These are phyloP conservation scores for Triplophysa siluroides DNA, from an alignment of 2,113 vertebrate species.

Conservation along the genomic window DNA sequence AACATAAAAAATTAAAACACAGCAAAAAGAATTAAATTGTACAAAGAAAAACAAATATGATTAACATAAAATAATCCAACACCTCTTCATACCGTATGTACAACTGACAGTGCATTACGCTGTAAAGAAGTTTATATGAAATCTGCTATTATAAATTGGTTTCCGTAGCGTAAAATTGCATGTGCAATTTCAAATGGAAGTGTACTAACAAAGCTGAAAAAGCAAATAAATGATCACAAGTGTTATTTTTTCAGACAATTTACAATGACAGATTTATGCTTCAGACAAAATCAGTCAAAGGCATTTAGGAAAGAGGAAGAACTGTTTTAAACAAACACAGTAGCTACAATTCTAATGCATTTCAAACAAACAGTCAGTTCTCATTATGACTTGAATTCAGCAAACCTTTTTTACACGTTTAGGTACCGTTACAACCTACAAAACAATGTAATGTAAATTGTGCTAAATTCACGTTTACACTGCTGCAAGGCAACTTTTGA, in stretches of 20 bases:
- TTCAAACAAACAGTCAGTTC: slow-evolving; percentile 6
- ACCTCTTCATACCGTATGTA: neutral
- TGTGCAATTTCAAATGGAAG: slow-evolving; percentile 20
- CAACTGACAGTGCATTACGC: neutral
- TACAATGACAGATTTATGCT: neutral
- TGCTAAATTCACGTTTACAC: neutral
- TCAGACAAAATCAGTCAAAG: neutral
- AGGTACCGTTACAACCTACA: neutral
- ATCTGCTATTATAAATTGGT: neutral
- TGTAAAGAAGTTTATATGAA: neutral
- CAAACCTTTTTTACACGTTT: neutral
- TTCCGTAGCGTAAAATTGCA: slow-evolving; percentile 9
- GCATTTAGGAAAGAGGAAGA: slow-evolving; percentile 1
- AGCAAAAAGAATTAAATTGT: slow-evolving; percentile 1
- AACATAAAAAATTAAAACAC: slow-evolving; percentile 17
- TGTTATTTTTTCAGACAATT: neutral
- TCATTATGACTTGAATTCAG: neutral
- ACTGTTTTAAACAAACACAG: neutral
- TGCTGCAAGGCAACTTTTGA: slow-evolving; percentile 45
- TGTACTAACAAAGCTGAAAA: neutral
- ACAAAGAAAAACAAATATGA: neutral
- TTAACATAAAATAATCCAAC: slow-evolving; percentile 51
- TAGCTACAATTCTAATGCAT: slow-evolving; percentile 29
- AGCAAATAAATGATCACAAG: neutral
- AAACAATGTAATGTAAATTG: slow-evolving; percentile 19